phyloP scores from a whole-genome alignment of 2,888 invertebrate genomes.

The Choristoneura rosaceana region DNA sequence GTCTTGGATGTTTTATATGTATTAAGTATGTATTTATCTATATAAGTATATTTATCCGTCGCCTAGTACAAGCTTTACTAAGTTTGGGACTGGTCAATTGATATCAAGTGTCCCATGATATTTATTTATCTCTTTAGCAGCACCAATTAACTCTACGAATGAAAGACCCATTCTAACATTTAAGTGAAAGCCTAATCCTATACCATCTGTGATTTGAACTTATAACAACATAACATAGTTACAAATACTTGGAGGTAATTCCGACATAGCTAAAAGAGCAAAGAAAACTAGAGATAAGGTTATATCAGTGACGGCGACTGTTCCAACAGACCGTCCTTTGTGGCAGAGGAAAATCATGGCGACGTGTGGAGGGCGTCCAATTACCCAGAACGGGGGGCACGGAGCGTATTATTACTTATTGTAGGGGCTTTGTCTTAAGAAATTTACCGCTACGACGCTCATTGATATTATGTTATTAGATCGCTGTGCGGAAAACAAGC shows the following conservation, averaged over 20 bases:
- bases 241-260: not conserved
- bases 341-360: conserved; percentile 30
- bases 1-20: too few species aligned
- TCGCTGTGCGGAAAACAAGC: not conserved
- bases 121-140: too few species aligned
- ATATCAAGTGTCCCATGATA: too few species aligned
- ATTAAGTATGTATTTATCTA: too few species aligned
- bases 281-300: conserved; percentile 25
- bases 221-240: too few species aligned
- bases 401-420: conserved; percentile 38
- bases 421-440: conserved; percentile 23
- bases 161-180: too few species aligned
- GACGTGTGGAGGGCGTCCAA: conserved; percentile 37
- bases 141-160: too few species aligned
- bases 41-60: too few species aligned
- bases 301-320: conserved; percentile 22
- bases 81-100: too few species aligned
- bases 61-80: too few species aligned
- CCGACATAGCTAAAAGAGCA: conserved; percentile 2
- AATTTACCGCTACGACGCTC: conserved; percentile 16
- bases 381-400: conserved; percentile 35
- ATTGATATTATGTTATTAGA: not conserved
- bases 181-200: too few species aligned
- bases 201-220: too few species aligned
- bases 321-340: conserved; percentile 24